phyloP scores from a whole-genome alignment of 2,888 invertebrate genomes.

The Pyrocoelia pectoralis region DNA sequence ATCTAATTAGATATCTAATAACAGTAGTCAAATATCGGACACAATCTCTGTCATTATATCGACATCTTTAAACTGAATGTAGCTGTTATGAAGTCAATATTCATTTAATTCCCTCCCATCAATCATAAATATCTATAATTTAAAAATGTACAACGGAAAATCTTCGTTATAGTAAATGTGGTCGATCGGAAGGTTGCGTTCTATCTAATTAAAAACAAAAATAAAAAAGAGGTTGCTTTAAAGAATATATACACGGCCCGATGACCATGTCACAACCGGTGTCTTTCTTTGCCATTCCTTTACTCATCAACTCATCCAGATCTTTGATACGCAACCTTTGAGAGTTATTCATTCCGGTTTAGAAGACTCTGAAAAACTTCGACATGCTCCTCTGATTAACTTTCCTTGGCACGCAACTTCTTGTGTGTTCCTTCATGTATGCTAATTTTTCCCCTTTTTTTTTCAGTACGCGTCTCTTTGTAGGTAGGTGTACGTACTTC shows the following conservation, averaged over 20 bases:
- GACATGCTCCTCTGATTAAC: slow-evolving; percentile 23
- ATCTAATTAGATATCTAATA: slow-evolving; percentile 13
- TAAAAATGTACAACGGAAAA: background rate
- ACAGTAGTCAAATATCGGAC: slow-evolving; percentile 3
- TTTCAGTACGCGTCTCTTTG: background rate
- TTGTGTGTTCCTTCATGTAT: slow-evolving; percentile 25
- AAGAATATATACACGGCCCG: slow-evolving; percentile 17
- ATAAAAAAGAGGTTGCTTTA: background rate
- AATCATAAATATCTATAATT: background rate
- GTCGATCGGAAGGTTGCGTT: slow-evolving; percentile 8
- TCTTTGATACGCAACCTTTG: slow-evolving; percentile 21
- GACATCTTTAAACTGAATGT: background rate
- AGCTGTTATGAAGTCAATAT: background rate
- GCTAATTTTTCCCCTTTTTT: slow-evolving; percentile 3
- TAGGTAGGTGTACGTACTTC: background rate
- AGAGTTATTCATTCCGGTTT: slow-evolving; percentile 23
- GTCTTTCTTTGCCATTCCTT: slow-evolving; percentile 19
- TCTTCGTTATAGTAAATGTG: slow-evolving; percentile 1
- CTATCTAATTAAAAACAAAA: slow-evolving; percentile 12
- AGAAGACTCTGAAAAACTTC: slow-evolving; percentile 21
- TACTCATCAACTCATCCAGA: slow-evolving; percentile 21
- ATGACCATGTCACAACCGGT: slow-evolving; percentile 29
- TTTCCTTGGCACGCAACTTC: slow-evolving; percentile 25
- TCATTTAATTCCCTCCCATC: background rate
- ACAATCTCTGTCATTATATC: background rate